Conservation (phyloP, 2,888 invertebrate species). For the Drosophila seclusa region DNA sequence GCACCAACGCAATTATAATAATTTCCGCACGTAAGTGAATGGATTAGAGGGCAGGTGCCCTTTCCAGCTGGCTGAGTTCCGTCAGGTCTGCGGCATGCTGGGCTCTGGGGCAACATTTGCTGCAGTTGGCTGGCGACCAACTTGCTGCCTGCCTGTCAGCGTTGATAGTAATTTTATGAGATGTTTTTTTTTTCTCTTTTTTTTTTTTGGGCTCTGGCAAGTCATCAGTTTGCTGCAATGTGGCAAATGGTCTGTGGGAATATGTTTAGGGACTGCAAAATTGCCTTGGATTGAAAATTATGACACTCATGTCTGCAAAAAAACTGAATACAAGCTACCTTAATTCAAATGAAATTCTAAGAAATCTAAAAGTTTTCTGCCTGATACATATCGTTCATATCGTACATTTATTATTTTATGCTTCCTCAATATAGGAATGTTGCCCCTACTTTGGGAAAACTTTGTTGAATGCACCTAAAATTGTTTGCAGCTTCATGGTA, state of each 20-base stretch:
- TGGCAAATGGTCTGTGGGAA: constrained; percentile 29
- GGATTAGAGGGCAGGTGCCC: constrained; percentile 62
- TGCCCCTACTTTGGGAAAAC: background rate
- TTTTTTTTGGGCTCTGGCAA: constrained; percentile 18
- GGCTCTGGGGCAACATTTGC: constrained; percentile 31
- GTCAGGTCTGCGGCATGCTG: constrained; percentile 8
- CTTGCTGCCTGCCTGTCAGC: constrained; percentile 55
- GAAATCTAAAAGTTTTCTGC: background rate
- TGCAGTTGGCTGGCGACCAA: constrained; percentile 69
- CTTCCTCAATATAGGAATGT: constrained; percentile 3
- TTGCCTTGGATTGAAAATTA: constrained; percentile 4
- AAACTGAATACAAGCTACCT: background rate
- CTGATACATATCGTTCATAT: background rate
- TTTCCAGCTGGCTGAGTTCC: constrained; percentile 27
- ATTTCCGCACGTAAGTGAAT: constrained; percentile 73
- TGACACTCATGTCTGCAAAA: background rate
- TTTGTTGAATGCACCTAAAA: constrained; percentile 14
- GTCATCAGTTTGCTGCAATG: constrained; percentile 19
- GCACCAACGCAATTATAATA: constrained; percentile 81
- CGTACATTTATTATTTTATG: background rate
- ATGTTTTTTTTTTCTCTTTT: background rate
- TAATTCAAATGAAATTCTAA: background rate
- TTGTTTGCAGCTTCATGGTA: constrained; percentile 12
- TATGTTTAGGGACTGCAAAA: constrained; percentile 7
- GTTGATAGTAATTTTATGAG: constrained; percentile 61